Base-by-base conservation (phyloP, 2,113 vertebrate species). In the Sardina pilchardus region DNA sequence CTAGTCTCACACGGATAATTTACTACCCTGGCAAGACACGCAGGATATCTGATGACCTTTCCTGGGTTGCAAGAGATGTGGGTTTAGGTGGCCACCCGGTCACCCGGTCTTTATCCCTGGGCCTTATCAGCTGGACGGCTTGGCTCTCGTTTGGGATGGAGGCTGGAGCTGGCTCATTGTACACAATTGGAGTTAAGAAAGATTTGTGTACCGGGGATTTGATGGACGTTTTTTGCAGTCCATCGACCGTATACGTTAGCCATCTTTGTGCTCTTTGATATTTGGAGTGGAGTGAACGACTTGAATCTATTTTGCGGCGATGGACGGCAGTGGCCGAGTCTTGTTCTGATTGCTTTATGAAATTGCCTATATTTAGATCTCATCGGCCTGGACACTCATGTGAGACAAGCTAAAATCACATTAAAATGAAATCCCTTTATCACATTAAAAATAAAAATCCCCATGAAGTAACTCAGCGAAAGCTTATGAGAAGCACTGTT, bases 361-460 rank as follows among this genome's bases (percentile, higher is more conserved):
- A 67, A 67, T 67, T 10, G 63, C 2, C 63, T 67, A 67, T 67
- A 12, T 67, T 78, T 36, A 78, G 71, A 78, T 78, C 30, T 36
- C 12, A 5, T 39, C 1, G 21, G 30, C 39, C 71, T 78, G 71
- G 34, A 30, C 5, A 78, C 71, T 36, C 71, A 78, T 78, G n/a
- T 75, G 63, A 67, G 24, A 30, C 19, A 6, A 67, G 26, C 1
- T 67, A 4, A 34, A 36, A 78, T 36, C 12, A 78, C 36, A 78
- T 78, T 78, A 78, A 78, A 78, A 78, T 78, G 1, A 75, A 75
- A 36, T 78, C 71, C 10, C 63, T 78, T 36, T 78, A 34, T 78
- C 30, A 78, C 34, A 78, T 78, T 78, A 78, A 78, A 59, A 24
- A 21, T n/a, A n/a, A 6, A 59, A 59, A 5, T 4, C 1, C 71